A percentile compares a stretch with the other conserved stretches of the same genome.
These are phyloP conservation scores for Cylloceria caligata DNA, from an alignment of 2,888 invertebrate genomes.

Conservation along the genomic window DNA sequence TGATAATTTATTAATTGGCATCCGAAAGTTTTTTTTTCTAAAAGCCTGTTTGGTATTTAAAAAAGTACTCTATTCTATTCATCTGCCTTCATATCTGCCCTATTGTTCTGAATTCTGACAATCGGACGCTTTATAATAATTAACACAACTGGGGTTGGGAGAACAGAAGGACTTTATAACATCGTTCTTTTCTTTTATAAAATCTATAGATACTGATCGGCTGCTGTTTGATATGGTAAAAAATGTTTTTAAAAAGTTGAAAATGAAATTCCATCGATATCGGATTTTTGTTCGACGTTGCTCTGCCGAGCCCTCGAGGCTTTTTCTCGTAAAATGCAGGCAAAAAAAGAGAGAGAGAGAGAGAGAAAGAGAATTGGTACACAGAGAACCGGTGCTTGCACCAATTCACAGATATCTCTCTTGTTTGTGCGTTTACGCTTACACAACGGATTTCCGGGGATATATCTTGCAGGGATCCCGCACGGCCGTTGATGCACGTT, in stretches of 20 bases:
- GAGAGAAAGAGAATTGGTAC: neutral
- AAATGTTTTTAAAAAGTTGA: neutral
- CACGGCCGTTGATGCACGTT: constrained; percentile 21
- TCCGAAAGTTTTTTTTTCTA: no score
- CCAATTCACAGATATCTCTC: constrained; percentile 27
- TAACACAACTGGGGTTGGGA: no score
- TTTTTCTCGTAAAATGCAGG: constrained; percentile 13
- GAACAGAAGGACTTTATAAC: constrained; percentile 2
- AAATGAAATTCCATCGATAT: constrained; percentile 20
- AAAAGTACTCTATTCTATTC: no score
- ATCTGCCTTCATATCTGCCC: no score
- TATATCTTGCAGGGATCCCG: constrained; percentile 23
- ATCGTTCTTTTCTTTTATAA: neutral
- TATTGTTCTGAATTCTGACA: no score
- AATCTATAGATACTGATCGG: constrained; percentile 7
- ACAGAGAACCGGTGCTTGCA: neutral
- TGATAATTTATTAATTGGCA: no score
- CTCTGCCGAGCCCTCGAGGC: constrained; percentile 3
- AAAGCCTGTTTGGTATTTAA: no score
- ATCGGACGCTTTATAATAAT: no score
- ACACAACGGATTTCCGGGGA: constrained; percentile 54
- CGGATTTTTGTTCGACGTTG: constrained; percentile 18
- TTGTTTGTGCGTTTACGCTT: constrained; percentile 57
- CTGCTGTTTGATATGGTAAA: neutral
- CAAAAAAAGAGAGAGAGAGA: neutral